A percentile compares a stretch with the other conserved stretches of the same genome.
Evolutionary conservation across 1,140 invertebrate species (phyloP).

Genomic region (Pantala flavescens): DNA sequence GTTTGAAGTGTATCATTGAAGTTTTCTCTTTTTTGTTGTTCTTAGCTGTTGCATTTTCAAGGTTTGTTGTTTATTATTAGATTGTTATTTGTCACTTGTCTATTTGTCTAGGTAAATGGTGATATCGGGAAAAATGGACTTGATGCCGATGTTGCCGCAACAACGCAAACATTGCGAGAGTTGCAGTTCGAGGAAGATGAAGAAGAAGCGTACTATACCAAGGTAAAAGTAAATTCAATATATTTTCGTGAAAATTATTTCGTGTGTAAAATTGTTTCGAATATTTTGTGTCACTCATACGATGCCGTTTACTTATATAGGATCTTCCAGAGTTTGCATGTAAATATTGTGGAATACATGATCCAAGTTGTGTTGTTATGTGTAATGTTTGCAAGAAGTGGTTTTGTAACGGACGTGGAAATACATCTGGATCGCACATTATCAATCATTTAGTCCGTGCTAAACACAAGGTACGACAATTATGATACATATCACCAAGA

Average conservation of each 20-base stretch:
- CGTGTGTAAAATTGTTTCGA: neutral
- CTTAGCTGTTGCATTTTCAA: too few species aligned
- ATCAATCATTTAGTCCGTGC: slow-evolving; percentile 97
- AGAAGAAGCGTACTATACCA: slow-evolving; percentile 80
- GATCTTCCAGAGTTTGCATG: slow-evolving; percentile 90
- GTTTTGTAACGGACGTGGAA: slow-evolving; percentile 99
- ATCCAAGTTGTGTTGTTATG: slow-evolving; percentile 93
- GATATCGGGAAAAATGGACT: slow-evolving; percentile 42
- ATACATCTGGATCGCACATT: slow-evolving; percentile 96
- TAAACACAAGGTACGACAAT: slow-evolving; percentile 69
- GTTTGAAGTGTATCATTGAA: neutral
- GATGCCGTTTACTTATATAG: slow-evolving; percentile 31
- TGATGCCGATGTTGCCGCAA: slow-evolving; percentile 48
- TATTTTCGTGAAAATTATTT: neutral
- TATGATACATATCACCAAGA: neutral
- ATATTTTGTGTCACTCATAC: too few species aligned
- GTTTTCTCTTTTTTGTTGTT: too few species aligned
- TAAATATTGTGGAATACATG: slow-evolving; percentile 98
- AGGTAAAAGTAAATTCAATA: slow-evolving; percentile 30
- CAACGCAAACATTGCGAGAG: slow-evolving; percentile 64
- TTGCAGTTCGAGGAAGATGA: slow-evolving; percentile 84
- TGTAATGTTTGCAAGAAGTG: slow-evolving; percentile 98
- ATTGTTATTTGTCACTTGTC: slow-evolving; percentile 20
- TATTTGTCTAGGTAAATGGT: slow-evolving; percentile 52
- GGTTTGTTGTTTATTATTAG: slow-evolving; percentile 10